phyloP scores from a whole-genome alignment of 2,113 vertebrate species.

The Corydoras sp. region DNA sequence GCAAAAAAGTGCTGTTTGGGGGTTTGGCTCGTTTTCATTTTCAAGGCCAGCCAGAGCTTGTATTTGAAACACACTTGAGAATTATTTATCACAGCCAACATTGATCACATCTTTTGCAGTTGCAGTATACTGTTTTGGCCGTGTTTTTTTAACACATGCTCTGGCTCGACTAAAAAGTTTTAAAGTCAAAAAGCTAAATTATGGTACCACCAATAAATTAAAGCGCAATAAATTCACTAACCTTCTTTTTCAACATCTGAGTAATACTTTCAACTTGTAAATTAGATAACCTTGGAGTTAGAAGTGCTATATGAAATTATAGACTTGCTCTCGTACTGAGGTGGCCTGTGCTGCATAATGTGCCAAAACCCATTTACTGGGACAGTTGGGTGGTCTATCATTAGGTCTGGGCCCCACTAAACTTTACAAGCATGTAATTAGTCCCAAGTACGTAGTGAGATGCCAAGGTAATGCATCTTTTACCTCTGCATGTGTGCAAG shows the following conservation, averaged over 20 bases:
- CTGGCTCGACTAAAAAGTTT: conserved; percentile 25
- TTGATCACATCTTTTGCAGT: conserved; percentile 16
- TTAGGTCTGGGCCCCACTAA: conserved; percentile 31
- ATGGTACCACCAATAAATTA: conserved; percentile 23
- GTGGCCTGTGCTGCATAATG: conserved; percentile 5
- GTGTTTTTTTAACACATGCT: conserved; percentile 43
- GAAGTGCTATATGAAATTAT: conserved; percentile 15
- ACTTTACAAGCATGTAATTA: conserved; percentile 45
- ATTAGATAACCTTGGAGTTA: conserved; percentile 12
- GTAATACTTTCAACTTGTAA: conserved; percentile 6
- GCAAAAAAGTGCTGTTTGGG: conserved; percentile 6
- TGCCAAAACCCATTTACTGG: conserved; percentile 26
- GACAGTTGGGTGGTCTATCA: conserved; percentile 41
- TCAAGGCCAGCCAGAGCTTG: conserved; percentile 31
- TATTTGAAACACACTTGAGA: conserved; percentile 40
- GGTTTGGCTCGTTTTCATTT: conserved; percentile 13
- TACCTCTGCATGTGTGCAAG: conserved; percentile 17
- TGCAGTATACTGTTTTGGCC: conserved; percentile 19
- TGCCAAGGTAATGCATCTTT: conserved; percentile 40
- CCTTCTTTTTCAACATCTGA: background rate
- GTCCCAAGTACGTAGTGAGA: conserved; percentile 28
- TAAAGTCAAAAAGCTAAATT: conserved; percentile 22
- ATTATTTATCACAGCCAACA: conserved; percentile 27
- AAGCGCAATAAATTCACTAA: conserved; percentile 16
- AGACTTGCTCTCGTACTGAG: conserved; percentile 17